Base-by-base conservation (phyloP, 2,888 invertebrate genomes). In the Netelia virgata region DNA sequence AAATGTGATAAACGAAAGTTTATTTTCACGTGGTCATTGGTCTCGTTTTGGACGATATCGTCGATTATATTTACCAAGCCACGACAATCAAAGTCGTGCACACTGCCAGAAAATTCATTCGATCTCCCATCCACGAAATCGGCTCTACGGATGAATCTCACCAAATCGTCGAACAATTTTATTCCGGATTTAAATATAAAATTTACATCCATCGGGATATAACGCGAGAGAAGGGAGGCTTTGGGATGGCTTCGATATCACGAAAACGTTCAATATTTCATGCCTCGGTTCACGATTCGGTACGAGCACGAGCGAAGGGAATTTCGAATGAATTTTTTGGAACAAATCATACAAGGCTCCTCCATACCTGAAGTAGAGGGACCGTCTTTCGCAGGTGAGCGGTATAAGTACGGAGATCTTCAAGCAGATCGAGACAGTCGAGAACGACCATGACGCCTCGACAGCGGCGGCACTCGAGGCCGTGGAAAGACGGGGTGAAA, bases 371-470 rank as follows among this genome's bases (percentile, higher is more conserved):
- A 90, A 90, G 89, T 86, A 86, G 84, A 88, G 88, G 85, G 88
- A 89, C 86, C 86, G 89, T 88, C 87, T 90, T 88, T 94, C 94
- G 73, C 95, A 97, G 97, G 98, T 98, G 93, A 98, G 98, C 94
- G 98, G 98, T 92, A 98, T 98, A 93, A 98, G 98, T 94, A 97
- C 97, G 93, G 98, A 98, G 95, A 98, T 98, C 94, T 98, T 98
- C 96, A 97, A 98, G 92, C 98, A 98, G 96, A 97, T 98, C 96
- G 98, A 98, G 95, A 97, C 98, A 93, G 97, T 98, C 90, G 98
- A 98, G 94, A 98, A 98, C 94, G 98, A 98, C 94, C 98, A 98
- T 94, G 98, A 98, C 94, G 97, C 97, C 89, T 97, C 97, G 91
- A 98, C 98, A 88, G 98, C 98, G 87, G 98, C 98, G 90, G 98